A percentile compares a stretch with the other conserved stretches of the same genome.
Conservation (phyloP, 2,888 invertebrate genomes). For the Glaucopsyche alexis region DNA sequence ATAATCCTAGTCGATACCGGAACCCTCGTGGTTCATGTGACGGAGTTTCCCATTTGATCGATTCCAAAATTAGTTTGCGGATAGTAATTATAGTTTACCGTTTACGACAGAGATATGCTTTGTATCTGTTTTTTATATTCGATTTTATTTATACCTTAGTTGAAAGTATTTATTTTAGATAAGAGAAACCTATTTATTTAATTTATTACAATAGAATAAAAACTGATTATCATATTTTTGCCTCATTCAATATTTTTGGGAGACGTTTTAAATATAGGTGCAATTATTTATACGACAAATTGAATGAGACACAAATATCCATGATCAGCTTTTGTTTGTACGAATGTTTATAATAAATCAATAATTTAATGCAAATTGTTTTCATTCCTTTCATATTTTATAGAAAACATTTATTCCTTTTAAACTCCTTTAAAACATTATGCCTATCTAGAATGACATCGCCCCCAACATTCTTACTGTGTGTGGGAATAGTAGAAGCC, state of each 20-base stretch:
- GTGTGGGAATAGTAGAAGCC: no score
- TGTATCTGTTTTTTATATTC: constrained; percentile 29
- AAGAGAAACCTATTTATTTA: constrained; percentile 60
- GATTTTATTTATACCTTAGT: constrained; percentile 53
- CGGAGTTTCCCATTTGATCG: constrained; percentile 21
- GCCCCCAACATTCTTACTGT: no score
- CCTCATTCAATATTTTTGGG: constrained; percentile 60
- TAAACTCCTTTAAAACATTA: no score
- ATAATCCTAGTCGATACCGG: constrained; percentile 14
- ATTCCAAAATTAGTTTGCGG: constrained; percentile 32
- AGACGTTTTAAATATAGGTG: constrained; percentile 76
- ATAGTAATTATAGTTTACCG: constrained; percentile 35
- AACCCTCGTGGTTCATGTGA: background rate
- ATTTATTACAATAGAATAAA: constrained; percentile 46
- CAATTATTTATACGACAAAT: constrained; percentile 62
- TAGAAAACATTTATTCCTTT: no score
- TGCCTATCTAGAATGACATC: background rate
- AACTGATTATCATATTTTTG: constrained; percentile 51
- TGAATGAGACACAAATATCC: constrained; percentile 57
- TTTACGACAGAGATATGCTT: constrained; percentile 39
- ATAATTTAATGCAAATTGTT: constrained; percentile 20
- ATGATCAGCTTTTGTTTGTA: constrained; percentile 33
- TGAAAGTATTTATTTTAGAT: constrained; percentile 48
- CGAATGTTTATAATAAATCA: constrained; percentile 36
- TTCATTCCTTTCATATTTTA: constrained; percentile 1